phyloP scores from a whole-genome alignment of 2,113 vertebrate genomes.

The Alosa alosa region DNA sequence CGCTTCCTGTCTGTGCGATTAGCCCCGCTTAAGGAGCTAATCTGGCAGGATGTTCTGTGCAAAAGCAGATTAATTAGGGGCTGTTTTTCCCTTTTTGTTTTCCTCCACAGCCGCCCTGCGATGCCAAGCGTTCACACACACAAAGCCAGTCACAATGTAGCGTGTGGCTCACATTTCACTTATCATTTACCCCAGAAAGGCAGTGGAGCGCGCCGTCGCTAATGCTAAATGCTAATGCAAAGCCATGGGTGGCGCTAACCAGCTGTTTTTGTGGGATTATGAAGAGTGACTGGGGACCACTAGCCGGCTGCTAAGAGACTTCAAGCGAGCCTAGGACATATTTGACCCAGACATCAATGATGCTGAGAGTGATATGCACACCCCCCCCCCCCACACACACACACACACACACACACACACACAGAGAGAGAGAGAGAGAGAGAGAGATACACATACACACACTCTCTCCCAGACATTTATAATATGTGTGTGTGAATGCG shows the following conservation, averaged over 20 bases:
- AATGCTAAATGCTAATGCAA: conserved; percentile 12
- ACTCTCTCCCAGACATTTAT: neutral
- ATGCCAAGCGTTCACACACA: conserved; percentile 59
- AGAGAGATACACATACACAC: conserved; percentile 6
- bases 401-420: conserved; percentile 13
- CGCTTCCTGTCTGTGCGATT: conserved; percentile 49
- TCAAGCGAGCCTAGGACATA: too few species aligned
- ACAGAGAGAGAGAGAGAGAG: neutral
- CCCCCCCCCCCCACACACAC: neutral
- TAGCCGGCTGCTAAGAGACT: neutral
- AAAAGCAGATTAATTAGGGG: conserved; percentile 67
- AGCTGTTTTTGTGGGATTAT: neutral
- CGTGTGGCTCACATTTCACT: conserved; percentile 32
- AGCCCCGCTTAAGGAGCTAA: conserved; percentile 63
- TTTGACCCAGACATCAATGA: too few species aligned
- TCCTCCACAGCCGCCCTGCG: conserved; percentile 59
- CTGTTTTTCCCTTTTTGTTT: neutral
- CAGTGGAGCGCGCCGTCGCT: neutral
- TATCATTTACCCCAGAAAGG: neutral
- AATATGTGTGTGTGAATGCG: neutral
- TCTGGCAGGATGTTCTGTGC: conserved; percentile 61
- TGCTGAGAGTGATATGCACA: too few species aligned
- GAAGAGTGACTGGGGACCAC: neutral
- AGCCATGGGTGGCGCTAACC: neutral
- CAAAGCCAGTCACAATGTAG: conserved; percentile 44